Base-by-base conservation (phyloP, 2,888 invertebrate species). In the Hemaris fuciformis region DNA sequence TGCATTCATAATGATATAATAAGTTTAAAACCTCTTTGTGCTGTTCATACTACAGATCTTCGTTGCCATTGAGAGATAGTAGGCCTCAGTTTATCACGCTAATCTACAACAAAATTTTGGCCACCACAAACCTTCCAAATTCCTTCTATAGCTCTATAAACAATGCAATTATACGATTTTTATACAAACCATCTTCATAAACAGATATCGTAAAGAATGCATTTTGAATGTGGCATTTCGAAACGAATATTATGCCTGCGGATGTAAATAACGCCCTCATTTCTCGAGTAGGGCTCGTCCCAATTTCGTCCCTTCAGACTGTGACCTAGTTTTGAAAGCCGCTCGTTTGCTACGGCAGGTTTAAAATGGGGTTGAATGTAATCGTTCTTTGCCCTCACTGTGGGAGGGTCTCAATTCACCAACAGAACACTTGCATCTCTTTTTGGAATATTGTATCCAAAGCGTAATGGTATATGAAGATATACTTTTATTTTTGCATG, bases 351-450 rank as follows among this genome's bases (percentile, higher is more conserved):
- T 77, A 80, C 81, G 77, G 84, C 81, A 81, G 88, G 84, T 85
- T 85, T 84, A 87, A 87, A 91, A 88, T 84, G 84, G 88, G 88
- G 88, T 83, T 88, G 85, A 81, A 84, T 86, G 81, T 85, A 87
- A 87, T 88, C 83, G 82, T 82, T 78, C 82, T 82, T 83, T 83
- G 80, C 81, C 80, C 79, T 77, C 74, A 73, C 73, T 78, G 70
- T 76, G 71, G 68, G 73, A 71, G 74, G 73, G 75, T 70, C 76
- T 72, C 69, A 72, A 72, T 73, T 67, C 64, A 72, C 71, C 68
- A 65, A 64, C 73, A 66, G 64, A 74, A 70, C 72, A 76, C 62
- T 65, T 65, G 69, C 64, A 62, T 82, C 80, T 73, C 77, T 72
- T 69, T 81, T 73, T 65, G 70, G 64, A 20, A 31, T 34, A 31